These are phyloP conservation scores for Strigamia crassipes DNA, from an alignment of 2,888 invertebrate species.

Conservation along the genomic window DNA sequence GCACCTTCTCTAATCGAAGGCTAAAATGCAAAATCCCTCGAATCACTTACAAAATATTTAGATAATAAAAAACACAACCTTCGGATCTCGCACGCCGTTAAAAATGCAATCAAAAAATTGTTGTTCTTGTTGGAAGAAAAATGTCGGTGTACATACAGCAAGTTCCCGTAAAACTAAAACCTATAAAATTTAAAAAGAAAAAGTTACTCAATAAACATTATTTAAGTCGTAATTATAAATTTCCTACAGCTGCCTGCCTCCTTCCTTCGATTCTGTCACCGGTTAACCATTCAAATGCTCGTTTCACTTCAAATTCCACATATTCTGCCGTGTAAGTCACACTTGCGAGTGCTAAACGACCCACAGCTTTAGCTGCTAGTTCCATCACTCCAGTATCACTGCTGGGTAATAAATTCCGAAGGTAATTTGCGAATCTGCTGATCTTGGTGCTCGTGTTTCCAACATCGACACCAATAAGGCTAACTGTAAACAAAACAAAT, in stretches of 20 bases:
- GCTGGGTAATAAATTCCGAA: slow-evolving; percentile 80
- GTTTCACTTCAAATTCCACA: slow-evolving; percentile 96
- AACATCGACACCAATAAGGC: slow-evolving; percentile 89
- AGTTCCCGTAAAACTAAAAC: slow-evolving; percentile 88
- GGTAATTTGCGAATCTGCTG: slow-evolving; percentile 88
- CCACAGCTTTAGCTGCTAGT: slow-evolving; percentile 92
- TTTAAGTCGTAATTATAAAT: background rate
- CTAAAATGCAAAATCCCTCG: slow-evolving; percentile 53
- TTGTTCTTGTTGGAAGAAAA: slow-evolving; percentile 93
- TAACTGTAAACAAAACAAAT: slow-evolving; percentile 68
- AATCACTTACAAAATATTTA: background rate
- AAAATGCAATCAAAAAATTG: slow-evolving; percentile 93
- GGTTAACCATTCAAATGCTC: slow-evolving; percentile 93
- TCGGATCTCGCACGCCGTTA: slow-evolving; percentile 87
- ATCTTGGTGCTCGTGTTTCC: slow-evolving; percentile 88
- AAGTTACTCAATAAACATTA: background rate
- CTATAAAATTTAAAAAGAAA: slow-evolving; percentile 52
- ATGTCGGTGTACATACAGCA: slow-evolving; percentile 93
- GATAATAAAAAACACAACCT: slow-evolving; percentile 59
- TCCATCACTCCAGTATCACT: slow-evolving; percentile 94
- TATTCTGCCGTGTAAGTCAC: slow-evolving; percentile 95
- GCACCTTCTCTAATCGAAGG: slow-evolving; percentile 89
- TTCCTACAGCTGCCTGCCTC: slow-evolving; percentile 80
- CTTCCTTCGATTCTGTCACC: slow-evolving; percentile 89
- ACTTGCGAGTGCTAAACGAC: slow-evolving; percentile 77